Base-by-base conservation (phyloP, 2,888 invertebrate genomes). In the Vesta saturnalis region DNA sequence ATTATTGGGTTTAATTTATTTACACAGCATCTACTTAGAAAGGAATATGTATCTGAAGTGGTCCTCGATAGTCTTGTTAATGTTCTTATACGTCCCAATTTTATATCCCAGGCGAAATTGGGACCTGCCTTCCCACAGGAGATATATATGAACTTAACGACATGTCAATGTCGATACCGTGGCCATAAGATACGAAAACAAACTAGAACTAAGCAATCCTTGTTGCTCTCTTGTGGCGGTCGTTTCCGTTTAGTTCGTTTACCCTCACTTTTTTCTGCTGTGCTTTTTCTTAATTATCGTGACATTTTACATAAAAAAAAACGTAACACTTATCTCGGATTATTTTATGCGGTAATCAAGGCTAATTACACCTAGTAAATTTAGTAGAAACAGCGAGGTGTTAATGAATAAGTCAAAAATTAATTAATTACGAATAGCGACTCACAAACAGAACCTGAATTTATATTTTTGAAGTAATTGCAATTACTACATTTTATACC, bases 151-250 rank as follows among this genome's bases (percentile, higher is more conserved):
- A 64, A 49, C 47, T 15, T 49, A 49, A 49, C 47, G 47, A 14
- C 47, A 49, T 18, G 18, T 49, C 47, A 49, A 49, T 49, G 47
- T 49, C 47, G 47, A 58, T 63, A 52, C 63, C 64, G 71, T 64
- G 70, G 69, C 70, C 61, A 64, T 69, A 68, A 68, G 71, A 71
- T 64, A 67, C 70, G 69, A 75, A 73, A 75, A 77, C 77, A 76
- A 76, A 76, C 75, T 74, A 73, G 70, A 72, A 72, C 71, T 77
- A 76, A 77, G 74, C 76, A 74, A 74, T 77, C 76, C 76, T 76
- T 76, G 73, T 74, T 73, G 73, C 73, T 73, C 76, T 76, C 74
- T 71, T 67, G 74, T 73, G 75, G 74, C 71, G 63, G 39, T 30
- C 64, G 46, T 60, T 60, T 49, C 58, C 49, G 57, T 22, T 62